phyloP scores from a whole-genome alignment of 2,797 vertebrate genomes.

The Nothura maculosa region DNA sequence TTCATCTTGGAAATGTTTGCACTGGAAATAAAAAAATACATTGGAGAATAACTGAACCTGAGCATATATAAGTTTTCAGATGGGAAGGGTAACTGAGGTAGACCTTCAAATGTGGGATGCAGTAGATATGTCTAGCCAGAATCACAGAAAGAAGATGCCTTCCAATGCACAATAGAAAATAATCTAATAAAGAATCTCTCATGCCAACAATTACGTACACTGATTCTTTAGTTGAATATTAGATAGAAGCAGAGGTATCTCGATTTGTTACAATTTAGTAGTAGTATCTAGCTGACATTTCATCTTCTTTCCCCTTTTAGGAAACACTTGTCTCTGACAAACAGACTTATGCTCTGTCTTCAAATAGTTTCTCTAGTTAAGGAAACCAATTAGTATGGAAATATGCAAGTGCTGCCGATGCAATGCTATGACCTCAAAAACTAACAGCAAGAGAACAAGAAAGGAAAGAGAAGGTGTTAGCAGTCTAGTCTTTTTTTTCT shows the following conservation, averaged over 20 bases:
- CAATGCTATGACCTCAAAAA: not conserved
- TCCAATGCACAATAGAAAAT: not conserved
- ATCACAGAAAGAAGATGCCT: not conserved
- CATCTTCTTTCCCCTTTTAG: constrained; percentile 1
- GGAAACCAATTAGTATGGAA: not conserved
- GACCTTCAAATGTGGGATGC: not conserved
- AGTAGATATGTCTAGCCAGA: not conserved
- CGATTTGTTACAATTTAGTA: not conserved
- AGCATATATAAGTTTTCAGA: not conserved
- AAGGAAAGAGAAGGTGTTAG: not conserved
- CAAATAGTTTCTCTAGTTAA: not conserved
- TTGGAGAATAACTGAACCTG: not conserved
- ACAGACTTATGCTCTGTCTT: not conserved
- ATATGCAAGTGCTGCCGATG: not conserved
- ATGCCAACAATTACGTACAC: not conserved
- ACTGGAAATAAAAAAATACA: not conserved
- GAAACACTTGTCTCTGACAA: not conserved
- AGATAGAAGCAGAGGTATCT: not conserved
- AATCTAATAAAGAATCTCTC: not conserved
- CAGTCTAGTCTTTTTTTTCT: not conserved
- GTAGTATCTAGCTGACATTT: not conserved
- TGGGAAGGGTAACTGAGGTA: not conserved
- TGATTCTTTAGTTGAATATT: not conserved
- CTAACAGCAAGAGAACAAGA: not conserved
- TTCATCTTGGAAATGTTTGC: not conserved